Percentiles rank a stretch among this genome's conserved stretches.
Evolutionary conservation across 2,888 invertebrate genomes (phyloP).

Genomic region (Pyrrhia umbra): DNA sequence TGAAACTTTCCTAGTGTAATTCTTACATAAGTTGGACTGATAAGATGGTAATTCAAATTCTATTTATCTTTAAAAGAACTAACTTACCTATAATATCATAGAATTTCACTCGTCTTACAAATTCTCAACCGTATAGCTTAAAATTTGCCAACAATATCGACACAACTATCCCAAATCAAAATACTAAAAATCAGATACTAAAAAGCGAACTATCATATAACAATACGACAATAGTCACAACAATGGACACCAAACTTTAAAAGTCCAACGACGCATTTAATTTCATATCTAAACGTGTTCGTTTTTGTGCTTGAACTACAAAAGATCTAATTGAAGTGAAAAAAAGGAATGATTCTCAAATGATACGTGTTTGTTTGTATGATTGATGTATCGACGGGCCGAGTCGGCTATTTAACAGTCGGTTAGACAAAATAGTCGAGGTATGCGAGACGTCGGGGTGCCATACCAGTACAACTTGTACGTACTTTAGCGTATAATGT

Average conservation of each 20-base stretch:
- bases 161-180: neutral
- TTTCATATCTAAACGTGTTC: conserved; percentile 81
- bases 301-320: conserved; percentile 80
- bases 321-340: conserved; percentile 89
- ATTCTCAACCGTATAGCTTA: neutral
- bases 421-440: conserved; percentile 88
- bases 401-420: conserved; percentile 87
- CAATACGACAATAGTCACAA: conserved; percentile 67
- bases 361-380: conserved; percentile 82
- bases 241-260: conserved; percentile 65
- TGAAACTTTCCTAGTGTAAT: too few species aligned
- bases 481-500: conserved; percentile 70
- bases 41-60: too few species aligned
- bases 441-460: conserved; percentile 80
- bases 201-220: conserved; percentile 70
- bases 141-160: conserved; percentile 2
- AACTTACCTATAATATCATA: neutral
- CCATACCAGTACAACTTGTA: conserved; percentile 77
- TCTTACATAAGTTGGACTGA: too few species aligned
- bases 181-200: conserved; percentile 42
- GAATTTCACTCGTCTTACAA: conserved; percentile 1
- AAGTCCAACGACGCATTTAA: conserved; percentile 85
- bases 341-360: conserved; percentile 81
- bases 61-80: too few species aligned
- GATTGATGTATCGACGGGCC: conserved; percentile 89